A percentile compares a stretch with the other conserved stretches of the same genome.
Evolutionary conservation across 2,888 invertebrate species (phyloP).

Genomic region (Ganaspis brasiliensis): DNA sequence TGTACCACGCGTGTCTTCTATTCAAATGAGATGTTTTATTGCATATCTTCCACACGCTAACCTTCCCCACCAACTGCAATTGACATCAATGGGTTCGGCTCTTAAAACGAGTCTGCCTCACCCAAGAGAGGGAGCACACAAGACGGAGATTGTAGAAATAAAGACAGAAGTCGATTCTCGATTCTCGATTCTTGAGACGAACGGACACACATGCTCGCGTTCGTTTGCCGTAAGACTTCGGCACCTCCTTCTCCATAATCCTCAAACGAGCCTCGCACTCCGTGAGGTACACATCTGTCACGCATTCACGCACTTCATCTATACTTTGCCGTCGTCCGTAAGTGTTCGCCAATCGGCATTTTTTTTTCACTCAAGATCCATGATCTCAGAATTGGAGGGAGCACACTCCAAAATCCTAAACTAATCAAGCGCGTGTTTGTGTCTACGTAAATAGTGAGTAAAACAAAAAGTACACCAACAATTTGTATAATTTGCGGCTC

Average conservation of each 20-base stretch:
- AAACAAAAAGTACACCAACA: too few relatives aligned
- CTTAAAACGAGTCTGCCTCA: constrained; percentile 22
- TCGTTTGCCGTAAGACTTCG: constrained; percentile 76
- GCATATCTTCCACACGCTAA: background rate
- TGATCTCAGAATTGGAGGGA: too few relatives aligned
- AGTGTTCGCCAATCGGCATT: constrained; percentile 46
- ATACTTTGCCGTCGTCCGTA: constrained; percentile 43
- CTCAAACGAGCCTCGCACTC: constrained; percentile 80
- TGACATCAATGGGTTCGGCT: constrained; percentile 31
- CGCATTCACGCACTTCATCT: constrained; percentile 62
- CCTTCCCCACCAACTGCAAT: constrained; percentile 12
- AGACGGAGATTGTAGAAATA: constrained; percentile 49
- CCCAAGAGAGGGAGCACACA: constrained; percentile 34
- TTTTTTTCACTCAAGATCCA: too few relatives aligned
- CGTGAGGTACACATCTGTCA: constrained; percentile 77
- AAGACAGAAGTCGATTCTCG: constrained; percentile 67
- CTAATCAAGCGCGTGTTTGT: too few relatives aligned
- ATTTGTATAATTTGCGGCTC: too few relatives aligned
- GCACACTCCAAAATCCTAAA: too few relatives aligned
- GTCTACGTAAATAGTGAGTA: too few relatives aligned
- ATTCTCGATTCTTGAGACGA: constrained; percentile 69
- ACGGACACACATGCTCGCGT: constrained; percentile 68
- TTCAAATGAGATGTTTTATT: constrained; percentile 9
- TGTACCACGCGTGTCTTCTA: too few relatives aligned
- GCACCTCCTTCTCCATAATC: constrained; percentile 77